Base-by-base conservation (phyloP, 2,797 vertebrate species). In the Cyclura pinguis region DNA sequence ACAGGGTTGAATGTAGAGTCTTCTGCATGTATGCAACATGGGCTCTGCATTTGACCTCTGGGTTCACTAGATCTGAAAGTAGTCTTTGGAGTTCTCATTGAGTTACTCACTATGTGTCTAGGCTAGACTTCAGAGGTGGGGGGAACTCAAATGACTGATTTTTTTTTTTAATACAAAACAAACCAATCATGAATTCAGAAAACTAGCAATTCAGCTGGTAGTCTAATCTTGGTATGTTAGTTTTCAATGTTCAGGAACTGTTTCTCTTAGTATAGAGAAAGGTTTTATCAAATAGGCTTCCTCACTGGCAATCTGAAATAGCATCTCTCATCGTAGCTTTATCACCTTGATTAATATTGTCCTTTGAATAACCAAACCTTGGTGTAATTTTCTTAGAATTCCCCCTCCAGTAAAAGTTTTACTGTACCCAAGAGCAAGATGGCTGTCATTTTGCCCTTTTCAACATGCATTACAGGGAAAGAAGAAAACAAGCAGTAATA, bases 361-460 rank as follows among this genome's bases (percentile, higher is more conserved):
- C 50, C 35, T 27, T 80, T 69, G 22, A 50, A 52, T 64, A 84
- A 84, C 24, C 29, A 50, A 35, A 27, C 14, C 18, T 74, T 57
- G 57, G n/a, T 29, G 27, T 47, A 85, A 52, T 84, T 22, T 24
- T 80, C 35, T 42, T 72, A 69, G 6, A 55, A 8, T 72, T 29
- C 62, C 32, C 13, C 72, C 76, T 80, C 86, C 42, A 62, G 52
- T 55, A 35, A 42, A 47, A 10, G 50, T 42, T 62, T 10, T n/a
- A 76, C 57, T 88, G 69, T 12, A 22, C 72, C 59, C 42, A 85
- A 85, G n/a, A 85, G 38, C 0, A 1, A 78, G 0, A 38, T 84
- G 50, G 81, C 64, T 86, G 35, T 85, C 86, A 85, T 88, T 27
- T 69, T 6, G 6, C 38, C 42, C 32, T 83, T 89, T 47, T 57